Evolutionary conservation across 2,113 vertebrate genomes (phyloP), one percentile per base, ranked within the genome.

Genomic region (Osmerus mordax): DNA sequence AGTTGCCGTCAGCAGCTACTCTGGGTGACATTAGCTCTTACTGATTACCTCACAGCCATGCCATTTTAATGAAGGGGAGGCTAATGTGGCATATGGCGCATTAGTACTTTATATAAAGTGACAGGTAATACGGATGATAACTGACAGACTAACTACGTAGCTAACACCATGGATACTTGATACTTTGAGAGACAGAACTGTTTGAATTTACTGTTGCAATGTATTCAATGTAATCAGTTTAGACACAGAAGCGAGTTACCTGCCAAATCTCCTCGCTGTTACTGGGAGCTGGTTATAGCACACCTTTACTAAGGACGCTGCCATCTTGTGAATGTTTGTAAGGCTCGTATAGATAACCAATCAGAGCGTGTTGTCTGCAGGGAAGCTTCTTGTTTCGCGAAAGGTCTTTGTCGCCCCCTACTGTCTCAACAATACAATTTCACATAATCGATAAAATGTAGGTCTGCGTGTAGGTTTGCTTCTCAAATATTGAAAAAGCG

Each of bases 301-400:
- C 64, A 65, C 32, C 64, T 51, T 65, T 51, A 36, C 14, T 14
- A 65, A 52, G 64, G 64, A 65, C 64, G 41, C 64, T 65, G 64
- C 64, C 64, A 65, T 65, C 36, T 65, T 65, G 64, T 21, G 64
- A 41, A 23, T 60, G 58, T 60, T 60, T 25, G 58, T 4, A 60
- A 60, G 6, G 58, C 7, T 60, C 58, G 63, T 65, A 5, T 51
- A 28, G 8, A 65, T 3, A 19, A 11, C 41, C 41, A 47, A 47
- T 47, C 41, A 47, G 41, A 47, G 41, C 13, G 54, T 14, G 54
- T 55, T 15, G 54, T 18, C 11, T 18, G 54, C 15, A 56, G 15
- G n/a, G n/a, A 9, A 18, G 63, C 16, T 15, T 41, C 63, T n/a
- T 63, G 25, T 32, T 7, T 63, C 11, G 19, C 32, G 36, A 21